phyloP scores from a whole-genome alignment of 1,140 invertebrate species.

The Dinoponera quadriceps region DNA sequence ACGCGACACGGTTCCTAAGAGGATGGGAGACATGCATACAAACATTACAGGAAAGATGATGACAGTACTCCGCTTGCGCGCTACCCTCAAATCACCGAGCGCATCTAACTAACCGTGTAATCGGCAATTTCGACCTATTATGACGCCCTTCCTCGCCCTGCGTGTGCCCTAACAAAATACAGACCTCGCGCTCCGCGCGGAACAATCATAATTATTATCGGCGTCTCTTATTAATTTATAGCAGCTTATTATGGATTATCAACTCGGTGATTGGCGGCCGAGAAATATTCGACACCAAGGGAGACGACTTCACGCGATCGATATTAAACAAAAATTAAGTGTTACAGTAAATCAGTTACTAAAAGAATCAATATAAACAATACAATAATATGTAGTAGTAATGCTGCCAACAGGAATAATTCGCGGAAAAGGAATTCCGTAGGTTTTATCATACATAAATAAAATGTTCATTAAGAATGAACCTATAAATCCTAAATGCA shows the following conservation, averaged over 20 bases:
- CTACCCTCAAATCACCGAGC: conserved; percentile 82
- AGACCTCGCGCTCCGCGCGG: too few species aligned
- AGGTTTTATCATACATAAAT: too few species aligned
- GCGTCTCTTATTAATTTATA: conserved; percentile 12
- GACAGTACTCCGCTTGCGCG: conserved; percentile 73
- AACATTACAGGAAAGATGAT: conserved; percentile 66
- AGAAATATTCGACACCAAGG: not conserved
- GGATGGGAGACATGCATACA: conserved; percentile 47
- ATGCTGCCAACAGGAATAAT: too few species aligned
- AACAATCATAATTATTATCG: conserved; percentile 49
- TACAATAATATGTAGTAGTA: too few species aligned
- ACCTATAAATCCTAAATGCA: too few species aligned
- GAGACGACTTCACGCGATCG: not conserved
- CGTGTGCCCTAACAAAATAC: conserved; percentile 29
- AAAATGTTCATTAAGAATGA: too few species aligned
- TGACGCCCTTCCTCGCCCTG: conserved; percentile 60
- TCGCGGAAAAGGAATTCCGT: too few species aligned
- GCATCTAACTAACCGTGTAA: conserved; percentile 85
- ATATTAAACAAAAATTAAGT: too few species aligned
- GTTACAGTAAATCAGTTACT: too few species aligned
- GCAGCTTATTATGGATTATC: not conserved
- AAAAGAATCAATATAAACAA: too few species aligned
- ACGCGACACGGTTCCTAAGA: conserved; percentile 14
- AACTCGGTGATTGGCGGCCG: not conserved
- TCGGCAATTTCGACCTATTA: conserved; percentile 82